Evolutionary conservation across 1,140 invertebrate genomes (phyloP), one percentile per base, ranked within the genome.

Genomic region (Bombus balteatus): DNA sequence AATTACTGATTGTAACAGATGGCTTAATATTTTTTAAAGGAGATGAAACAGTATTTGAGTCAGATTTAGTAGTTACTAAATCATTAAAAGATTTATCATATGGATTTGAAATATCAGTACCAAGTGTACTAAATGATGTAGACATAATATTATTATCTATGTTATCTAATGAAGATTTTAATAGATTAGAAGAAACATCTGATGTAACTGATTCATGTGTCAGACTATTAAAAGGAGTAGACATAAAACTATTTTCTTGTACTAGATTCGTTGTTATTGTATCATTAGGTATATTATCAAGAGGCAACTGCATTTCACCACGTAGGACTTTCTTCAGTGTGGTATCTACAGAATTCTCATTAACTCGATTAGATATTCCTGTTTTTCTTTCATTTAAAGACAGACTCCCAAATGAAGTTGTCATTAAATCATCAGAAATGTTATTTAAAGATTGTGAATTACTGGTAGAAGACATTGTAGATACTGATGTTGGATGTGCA

Each of bases 141-240:
- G 94, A 93, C 91, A 93, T 94, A 10, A 94, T 83, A 79, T 93
- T 92, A 68, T 74, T 92, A 12, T 92, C 93, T 6, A 90, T 78
- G 37, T 88, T 92, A 37, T 90, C 87, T 47, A 88, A 86, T 4
- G 92, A 89, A 59, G 81, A 85, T 34, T 76, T 76, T 28, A 89
- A 73, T 71, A 88, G 83, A 81, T 81, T 89, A 13, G 89, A 73
- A 22, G 87, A 75, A 77, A 89, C 87, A 10, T 94, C 88, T 13
- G 88, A 78, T 13, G 82, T 41, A 41, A 72, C 75, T 3, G 92
- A 75, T 62, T 92, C 89, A 70, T 92, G 89, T 18, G 86, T 75
- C 22, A 88, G 88, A 79, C 87, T 89, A 15, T 92, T 88, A 39
- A 92, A 91, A 71, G 92, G 62, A 39, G 81, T 93, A 72, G 90